Percentiles rank a stretch among this genome's conserved stretches.
Evolutionary conservation across 2,113 vertebrate genomes (phyloP).

Genomic region (Melospiza melodia): DNA sequence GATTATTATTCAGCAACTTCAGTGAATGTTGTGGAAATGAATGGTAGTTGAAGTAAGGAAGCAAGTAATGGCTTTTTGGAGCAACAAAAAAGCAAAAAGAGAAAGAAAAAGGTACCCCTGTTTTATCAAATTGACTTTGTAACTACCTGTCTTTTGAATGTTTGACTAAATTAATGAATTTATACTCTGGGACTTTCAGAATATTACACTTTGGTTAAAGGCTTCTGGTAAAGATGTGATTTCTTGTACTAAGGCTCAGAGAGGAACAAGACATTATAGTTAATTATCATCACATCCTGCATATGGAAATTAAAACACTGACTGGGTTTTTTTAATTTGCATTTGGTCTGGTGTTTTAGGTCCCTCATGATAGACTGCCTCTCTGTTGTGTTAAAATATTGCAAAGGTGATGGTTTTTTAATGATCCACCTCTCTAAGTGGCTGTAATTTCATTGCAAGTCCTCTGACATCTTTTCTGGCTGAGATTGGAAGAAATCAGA

Average conservation of each 20-base stretch:
- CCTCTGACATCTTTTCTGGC: neutral
- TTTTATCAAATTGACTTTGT: neutral
- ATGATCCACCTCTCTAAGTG: neutral
- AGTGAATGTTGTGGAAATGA: neutral
- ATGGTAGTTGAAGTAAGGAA: neutral
- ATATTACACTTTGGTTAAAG: neutral
- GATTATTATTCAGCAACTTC: neutral
- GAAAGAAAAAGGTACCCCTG: neutral
- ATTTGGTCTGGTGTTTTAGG: neutral
- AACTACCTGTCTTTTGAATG: neutral
- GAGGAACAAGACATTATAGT: neutral
- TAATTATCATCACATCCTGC: neutral
- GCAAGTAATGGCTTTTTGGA: neutral
- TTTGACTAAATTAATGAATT: neutral
- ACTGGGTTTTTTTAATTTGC: neutral
- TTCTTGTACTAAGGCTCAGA: neutral
- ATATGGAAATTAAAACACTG: neutral
- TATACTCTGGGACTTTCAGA: neutral
- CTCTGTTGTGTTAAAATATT: neutral
- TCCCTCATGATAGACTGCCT: neutral
- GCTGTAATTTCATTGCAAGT: neutral
- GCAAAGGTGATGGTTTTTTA: neutral
- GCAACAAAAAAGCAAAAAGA: neutral
- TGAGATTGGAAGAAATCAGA: neutral
- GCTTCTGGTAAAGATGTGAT: neutral